Percentiles rank a stretch among this genome's conserved stretches.
These are phyloP conservation scores for Uria aalge DNA, from an alignment of 2,113 vertebrate genomes.

Conservation along the genomic window DNA sequence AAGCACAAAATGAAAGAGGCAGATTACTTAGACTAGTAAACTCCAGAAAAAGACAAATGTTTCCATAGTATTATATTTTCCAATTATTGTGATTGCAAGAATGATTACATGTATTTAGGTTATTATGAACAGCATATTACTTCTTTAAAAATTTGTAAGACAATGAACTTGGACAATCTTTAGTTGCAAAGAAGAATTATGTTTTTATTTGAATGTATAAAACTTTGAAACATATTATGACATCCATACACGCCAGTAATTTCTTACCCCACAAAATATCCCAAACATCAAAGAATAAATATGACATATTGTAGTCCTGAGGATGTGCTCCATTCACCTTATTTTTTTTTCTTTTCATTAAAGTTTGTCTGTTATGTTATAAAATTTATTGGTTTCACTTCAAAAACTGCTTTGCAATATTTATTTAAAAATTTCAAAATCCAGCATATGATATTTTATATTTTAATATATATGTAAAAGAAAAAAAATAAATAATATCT, in stretches of 20 bases:
- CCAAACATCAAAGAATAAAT: background rate
- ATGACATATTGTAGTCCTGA: background rate
- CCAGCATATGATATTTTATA: background rate
- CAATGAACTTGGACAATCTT: background rate
- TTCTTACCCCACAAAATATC: background rate
- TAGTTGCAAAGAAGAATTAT: background rate
- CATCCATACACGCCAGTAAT: rapidly evolving
- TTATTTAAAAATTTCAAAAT: background rate
- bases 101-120: background rate
- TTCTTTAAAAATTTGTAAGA: background rate
- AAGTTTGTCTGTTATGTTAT: background rate
- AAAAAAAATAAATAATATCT: background rate
- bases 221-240: background rate
- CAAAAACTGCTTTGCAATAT: background rate
- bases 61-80: background rate
- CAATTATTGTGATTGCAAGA: background rate
- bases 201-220: background rate
- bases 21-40: background rate
- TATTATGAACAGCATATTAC: background rate
- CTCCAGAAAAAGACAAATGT: background rate
- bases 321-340: background rate
- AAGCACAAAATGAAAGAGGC: background rate
- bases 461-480: background rate
- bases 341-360: background rate
- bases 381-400: background rate